Conservation (phyloP, 2,113 vertebrate genomes). For the Condylura cristata region DNA sequence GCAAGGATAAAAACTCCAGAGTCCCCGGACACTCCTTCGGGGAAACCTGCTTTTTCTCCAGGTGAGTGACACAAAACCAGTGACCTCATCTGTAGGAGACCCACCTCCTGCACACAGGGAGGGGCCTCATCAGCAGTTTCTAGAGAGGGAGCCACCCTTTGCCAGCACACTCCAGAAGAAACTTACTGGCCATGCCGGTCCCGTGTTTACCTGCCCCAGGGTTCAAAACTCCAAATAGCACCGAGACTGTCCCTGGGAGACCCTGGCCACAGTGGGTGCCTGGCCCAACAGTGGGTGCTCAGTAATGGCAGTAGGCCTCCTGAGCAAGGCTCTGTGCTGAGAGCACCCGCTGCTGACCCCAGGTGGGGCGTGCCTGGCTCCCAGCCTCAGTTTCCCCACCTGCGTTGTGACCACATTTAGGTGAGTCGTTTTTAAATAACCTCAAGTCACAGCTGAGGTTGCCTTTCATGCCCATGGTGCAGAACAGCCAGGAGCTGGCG, state of each 20-base stretch:
- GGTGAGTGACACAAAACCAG: background rate
- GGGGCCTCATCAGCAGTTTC: background rate
- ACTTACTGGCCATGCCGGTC: background rate
- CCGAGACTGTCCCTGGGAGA: fast-evolving
- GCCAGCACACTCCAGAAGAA: background rate
- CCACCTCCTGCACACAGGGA: background rate
- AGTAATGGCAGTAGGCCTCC: background rate
- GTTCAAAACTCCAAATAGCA: background rate
- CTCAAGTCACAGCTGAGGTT: background rate
- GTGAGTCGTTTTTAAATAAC: background rate
- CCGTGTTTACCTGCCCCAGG: background rate
- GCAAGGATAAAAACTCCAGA: background rate
- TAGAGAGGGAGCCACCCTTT: background rate
- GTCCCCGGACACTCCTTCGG: background rate
- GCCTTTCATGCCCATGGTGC: fast-evolving
- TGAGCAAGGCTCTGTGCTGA: background rate
- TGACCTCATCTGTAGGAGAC: background rate
- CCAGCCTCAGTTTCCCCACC: background rate
- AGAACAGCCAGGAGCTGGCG: background rate
- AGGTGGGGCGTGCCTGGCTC: background rate
- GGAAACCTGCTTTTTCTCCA: background rate
- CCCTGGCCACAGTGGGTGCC: background rate
- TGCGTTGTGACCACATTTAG: background rate
- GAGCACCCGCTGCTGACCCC: background rate
- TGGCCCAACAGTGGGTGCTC: background rate